Percentiles rank a stretch among this genome's conserved stretches.
phyloP scores from a whole-genome alignment of 2,113 vertebrate species.

The Meles meles region DNA sequence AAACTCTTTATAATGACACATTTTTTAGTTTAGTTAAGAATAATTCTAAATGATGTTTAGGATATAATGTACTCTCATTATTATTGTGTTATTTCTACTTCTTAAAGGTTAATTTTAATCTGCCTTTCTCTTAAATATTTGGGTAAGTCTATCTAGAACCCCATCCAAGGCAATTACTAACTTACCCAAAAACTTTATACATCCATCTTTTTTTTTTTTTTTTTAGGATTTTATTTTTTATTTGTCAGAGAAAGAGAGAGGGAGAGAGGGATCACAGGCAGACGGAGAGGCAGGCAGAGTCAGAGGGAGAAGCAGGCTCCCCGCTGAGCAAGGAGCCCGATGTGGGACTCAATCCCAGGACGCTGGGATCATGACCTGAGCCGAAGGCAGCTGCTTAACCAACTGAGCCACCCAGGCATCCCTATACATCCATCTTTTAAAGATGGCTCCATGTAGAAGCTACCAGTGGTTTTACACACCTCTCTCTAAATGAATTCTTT shows the following conservation, averaged over 20 bases:
- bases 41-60: neutral
- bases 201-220: neutral
- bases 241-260: no score
- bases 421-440: neutral
- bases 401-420: no score
- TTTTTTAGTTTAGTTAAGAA: neutral
- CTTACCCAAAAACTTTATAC: neutral
- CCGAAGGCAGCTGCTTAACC: no score
- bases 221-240: no score
- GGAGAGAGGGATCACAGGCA: no score
- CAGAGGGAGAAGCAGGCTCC: no score
- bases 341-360: no score
- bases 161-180: neutral
- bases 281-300: no score
- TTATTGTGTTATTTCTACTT: constrained; percentile 13
- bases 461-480: neutral
- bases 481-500: constrained; percentile 4
- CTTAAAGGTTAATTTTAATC: neutral
- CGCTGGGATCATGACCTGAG: no score
- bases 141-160: neutral
- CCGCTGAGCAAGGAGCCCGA: no score
- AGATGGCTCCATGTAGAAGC: neutral
- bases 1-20: neutral
- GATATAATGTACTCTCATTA: neutral
- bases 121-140: neutral